Percentiles rank a stretch among this genome's conserved stretches.
These are phyloP conservation scores for Gallinago undulata DNA, from an alignment of 2,113 vertebrate species.

Conservation along the genomic window DNA sequence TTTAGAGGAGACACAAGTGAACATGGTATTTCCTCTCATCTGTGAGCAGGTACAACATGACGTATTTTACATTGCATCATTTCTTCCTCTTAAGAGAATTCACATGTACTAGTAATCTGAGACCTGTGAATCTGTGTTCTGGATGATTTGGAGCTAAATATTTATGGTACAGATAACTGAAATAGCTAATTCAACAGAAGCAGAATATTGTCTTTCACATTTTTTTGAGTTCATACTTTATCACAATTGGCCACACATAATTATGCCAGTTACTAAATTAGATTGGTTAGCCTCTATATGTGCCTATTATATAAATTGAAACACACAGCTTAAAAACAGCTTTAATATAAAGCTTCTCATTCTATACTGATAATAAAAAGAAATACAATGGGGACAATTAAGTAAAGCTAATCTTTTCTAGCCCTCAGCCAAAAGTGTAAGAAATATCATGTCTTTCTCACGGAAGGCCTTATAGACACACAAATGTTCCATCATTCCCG, in stretches of 20 bases:
- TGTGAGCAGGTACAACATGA: neutral
- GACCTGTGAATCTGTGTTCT: neutral
- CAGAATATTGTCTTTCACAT: neutral
- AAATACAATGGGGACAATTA: slow-evolving; percentile 1
- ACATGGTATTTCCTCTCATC: neutral
- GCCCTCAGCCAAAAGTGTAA: neutral
- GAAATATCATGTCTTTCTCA: neutral
- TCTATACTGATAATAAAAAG: neutral
- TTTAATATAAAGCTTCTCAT: neutral
- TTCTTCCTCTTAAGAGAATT: neutral
- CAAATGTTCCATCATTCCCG: neutral
- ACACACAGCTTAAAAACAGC: neutral
- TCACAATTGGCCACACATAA: neutral
- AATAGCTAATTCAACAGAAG: neutral
- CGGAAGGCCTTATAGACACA: neutral
- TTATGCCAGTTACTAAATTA: neutral
- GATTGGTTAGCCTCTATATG: neutral
- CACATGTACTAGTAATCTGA: neutral
- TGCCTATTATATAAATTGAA: neutral
- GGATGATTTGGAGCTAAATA: neutral
- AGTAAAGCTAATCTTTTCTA: slow-evolving; percentile 17
- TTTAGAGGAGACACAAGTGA: neutral
- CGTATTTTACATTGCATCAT: neutral
- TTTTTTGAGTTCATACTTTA: neutral
- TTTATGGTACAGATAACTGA: neutral